A percentile compares a stretch with the other conserved stretches of the same genome.
These are phyloP conservation scores for Lamellibrachia satsuma DNA, from an alignment of 2,888 invertebrate species.

Conservation along the genomic window DNA sequence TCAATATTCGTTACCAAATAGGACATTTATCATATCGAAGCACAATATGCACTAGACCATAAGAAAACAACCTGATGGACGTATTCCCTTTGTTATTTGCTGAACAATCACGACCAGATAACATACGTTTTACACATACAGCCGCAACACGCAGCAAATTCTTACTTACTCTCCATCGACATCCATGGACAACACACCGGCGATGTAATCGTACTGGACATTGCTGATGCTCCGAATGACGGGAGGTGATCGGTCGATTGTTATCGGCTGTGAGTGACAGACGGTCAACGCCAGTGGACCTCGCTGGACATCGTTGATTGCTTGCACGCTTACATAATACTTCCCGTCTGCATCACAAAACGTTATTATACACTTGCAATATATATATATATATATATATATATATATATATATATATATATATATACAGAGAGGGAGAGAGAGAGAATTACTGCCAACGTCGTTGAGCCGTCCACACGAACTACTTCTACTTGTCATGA, in stretches of 20 bases:
- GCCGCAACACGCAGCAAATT: background rate
- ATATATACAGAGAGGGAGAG: too few relatives aligned
- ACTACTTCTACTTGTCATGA: too few relatives aligned
- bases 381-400: conserved; percentile 33
- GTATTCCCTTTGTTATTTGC: background rate
- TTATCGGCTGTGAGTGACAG: background rate
- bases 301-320: conserved; percentile 34
- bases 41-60: too few relatives aligned
- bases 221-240: background rate
- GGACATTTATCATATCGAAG: too few relatives aligned
- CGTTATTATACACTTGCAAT: too few relatives aligned
- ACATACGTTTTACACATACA: background rate
- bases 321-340: conserved; percentile 51
- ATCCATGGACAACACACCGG: background rate
- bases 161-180: background rate
- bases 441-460: too few relatives aligned
- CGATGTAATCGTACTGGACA: background rate
- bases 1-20: too few relatives aligned
- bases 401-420: conserved; percentile 39
- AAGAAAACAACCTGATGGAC: too few relatives aligned
- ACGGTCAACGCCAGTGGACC: conserved; percentile 26
- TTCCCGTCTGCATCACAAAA: conserved; percentile 42
- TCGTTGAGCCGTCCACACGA: too few relatives aligned
- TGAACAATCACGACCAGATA: background rate
- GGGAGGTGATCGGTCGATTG: background rate